Base-by-base conservation (phyloP, 2,797 vertebrate species). In the Enteromius anoplus region DNA sequence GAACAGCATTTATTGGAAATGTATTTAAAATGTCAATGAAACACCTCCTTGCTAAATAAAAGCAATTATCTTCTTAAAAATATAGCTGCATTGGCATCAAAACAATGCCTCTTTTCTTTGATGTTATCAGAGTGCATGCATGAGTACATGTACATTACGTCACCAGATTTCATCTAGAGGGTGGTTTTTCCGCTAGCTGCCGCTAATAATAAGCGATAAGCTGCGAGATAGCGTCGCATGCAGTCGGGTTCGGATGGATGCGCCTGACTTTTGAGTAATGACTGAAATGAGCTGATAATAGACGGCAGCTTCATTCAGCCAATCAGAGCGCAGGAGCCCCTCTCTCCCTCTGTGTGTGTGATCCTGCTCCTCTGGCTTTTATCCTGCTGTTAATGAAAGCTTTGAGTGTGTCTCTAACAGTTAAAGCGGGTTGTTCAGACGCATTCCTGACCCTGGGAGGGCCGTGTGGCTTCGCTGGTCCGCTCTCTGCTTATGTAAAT, bases 61-160 rank as follows among this genome's bases (percentile, higher is more conserved):
- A 32, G 5, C 2, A 23, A 11, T 19, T 9, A 3, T 32, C 19
- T 51, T 8, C 11, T 32, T 49, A 0, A 5, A 12, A 29, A 10
- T 42, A 23, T 40, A 2, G 49, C 10, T 32, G 23, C 17, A 5
- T 70, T 80, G 17, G 8, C n/a, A 80, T 17, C 60, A 23, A 23
- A 64, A 49, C 62, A 21, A 29, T 93, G 82, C 90, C 88, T 91
- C 89, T 78, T 1, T 23, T 70, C 66, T 21, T 10, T 70, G 65
- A 80, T n/a, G 66, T 58, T 17, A 80, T 80, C 51, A 3, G 49
- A 55, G 47, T 19, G 69, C 45, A 49, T 34, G 14, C 55, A 62
- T 21, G 75, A 64, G 45, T 45, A 26, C 4, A 32, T n/a, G 42
- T 10, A 42, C 29, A 42, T 75, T 10, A 70, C 58, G 10, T 73